A percentile compares a stretch with the other conserved stretches of the same genome.
phyloP scores from a whole-genome alignment of 2,113 vertebrate species.

The crab-eating macaque (Macaca fascicularis) region DNA sequence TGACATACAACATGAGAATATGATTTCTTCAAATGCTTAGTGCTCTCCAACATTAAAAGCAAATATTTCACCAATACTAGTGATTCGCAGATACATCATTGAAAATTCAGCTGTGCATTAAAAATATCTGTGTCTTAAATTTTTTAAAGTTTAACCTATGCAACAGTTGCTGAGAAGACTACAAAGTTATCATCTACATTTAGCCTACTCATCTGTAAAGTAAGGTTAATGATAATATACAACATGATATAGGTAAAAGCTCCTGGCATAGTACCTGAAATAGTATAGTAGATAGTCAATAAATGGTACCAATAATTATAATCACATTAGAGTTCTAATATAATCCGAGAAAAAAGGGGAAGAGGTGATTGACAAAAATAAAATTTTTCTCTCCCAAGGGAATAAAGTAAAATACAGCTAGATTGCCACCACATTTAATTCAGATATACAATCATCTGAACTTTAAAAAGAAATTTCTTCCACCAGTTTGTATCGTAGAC shows the following conservation, averaged over 20 bases:
- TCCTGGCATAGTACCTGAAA: neutral
- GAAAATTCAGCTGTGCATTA: neutral
- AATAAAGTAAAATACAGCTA: neutral
- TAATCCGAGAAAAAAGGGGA: neutral
- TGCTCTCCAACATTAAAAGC: neutral
- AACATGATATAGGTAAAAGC: neutral
- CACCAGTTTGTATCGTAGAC: neutral
- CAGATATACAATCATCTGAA: neutral
- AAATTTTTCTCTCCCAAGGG: neutral
- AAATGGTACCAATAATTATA: neutral
- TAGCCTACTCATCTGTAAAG: neutral
- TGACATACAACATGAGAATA: neutral
- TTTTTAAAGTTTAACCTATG: constrained; percentile 25
- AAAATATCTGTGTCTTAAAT: neutral
- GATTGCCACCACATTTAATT: neutral
- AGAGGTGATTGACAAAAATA: constrained; percentile 7
- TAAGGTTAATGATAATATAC: neutral
- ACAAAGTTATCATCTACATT: neutral
- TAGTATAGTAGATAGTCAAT: neutral
- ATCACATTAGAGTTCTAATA: neutral
- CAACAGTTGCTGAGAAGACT: neutral
- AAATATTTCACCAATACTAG: neutral
- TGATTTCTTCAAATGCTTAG: neutral
- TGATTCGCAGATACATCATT: neutral
- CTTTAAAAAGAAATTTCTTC: constrained; percentile 25